Percentiles rank a stretch among this genome's conserved stretches.
phyloP scores from a whole-genome alignment of 1,140 invertebrate species.

The Euura lappo region DNA sequence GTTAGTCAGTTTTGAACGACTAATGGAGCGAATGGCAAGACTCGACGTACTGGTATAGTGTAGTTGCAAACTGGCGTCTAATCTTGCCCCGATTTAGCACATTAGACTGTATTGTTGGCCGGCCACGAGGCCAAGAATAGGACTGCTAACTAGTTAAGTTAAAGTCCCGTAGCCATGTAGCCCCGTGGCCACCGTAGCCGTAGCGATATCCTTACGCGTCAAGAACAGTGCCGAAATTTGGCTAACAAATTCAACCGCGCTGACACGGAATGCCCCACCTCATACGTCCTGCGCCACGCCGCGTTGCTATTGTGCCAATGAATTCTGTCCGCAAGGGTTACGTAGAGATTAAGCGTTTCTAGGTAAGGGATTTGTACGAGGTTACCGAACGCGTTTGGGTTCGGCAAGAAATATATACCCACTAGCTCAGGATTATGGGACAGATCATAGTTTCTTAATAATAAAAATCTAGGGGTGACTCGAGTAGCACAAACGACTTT shows the following conservation, averaged over 20 bases:
- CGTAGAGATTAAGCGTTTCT: constrained; percentile 1
- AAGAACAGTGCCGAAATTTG: not conserved
- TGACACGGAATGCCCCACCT: not conserved
- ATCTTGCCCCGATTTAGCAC: not conserved
- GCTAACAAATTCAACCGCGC: not conserved
- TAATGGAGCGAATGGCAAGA: not conserved
- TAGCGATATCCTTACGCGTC: constrained; percentile 6
- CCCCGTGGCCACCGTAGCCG: not conserved
- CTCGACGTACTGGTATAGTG: not conserved
- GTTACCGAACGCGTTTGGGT: not conserved
- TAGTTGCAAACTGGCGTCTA: not conserved
- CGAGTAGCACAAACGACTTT: too few species aligned
- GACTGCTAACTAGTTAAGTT: constrained; percentile 5
- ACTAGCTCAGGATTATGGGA: too few species aligned
- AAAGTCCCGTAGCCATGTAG: not conserved
- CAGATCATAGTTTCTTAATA: too few species aligned
- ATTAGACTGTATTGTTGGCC: constrained; percentile 7
- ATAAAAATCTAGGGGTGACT: too few species aligned
- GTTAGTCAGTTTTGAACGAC: not conserved
- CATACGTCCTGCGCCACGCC: not conserved
- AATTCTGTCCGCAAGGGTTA: constrained; percentile 6
- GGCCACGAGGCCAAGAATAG: not conserved
- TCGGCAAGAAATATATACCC: not conserved
- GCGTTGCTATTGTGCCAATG: constrained; percentile 4
- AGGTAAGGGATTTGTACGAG: not conserved